Base-by-base conservation (phyloP, 1,140 invertebrate species). In the Drosophila bocqueti region DNA sequence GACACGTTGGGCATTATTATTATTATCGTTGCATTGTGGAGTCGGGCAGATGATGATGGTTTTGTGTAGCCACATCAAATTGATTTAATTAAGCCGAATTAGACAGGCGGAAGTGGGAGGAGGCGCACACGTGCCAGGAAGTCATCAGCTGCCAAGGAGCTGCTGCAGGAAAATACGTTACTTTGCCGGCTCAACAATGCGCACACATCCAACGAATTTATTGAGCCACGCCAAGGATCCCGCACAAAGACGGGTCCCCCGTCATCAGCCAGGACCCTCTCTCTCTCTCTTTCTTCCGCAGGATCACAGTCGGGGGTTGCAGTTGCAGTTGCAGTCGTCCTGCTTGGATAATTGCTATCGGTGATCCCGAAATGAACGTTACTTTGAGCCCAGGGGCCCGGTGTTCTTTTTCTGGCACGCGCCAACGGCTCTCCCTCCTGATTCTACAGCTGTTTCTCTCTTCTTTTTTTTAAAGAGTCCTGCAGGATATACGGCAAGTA, bases 1-100 rank as follows among this genome's bases (percentile, higher is more conserved):
- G 69, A 73, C 67, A 73, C 67, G 36, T 61, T 42, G 29, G 18
- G 47, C 36, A 49, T 43, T 58, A 18, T 55, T 64, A 46, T 83
- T 62, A 18, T 55, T 67, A 31, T 50, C 4, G 24, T 50, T 67
- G 52, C 55, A 60, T 69, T 82, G 63, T 65, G 62, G 59, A 54
- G 59, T 61, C 55, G 72, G 42, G 6, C 49, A 58, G 60, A 49
- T 86, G 55, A 65, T 61, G 78, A 61, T 81, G 78, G 52, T 81
- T 79, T 81, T 81, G 61, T 85, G 76, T 69, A 67, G 73, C 76
- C 62, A 80, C 76, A 83, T 76, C 21, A 79, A 68, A 81, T 81
- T 89, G 78, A 90, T 90, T 89, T 73, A 90, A 89, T 84, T 89
- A 66, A 80, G 46, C 68, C 79, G 50, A 90, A 90, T 84, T 84